Evolutionary conservation across 2,113 vertebrate genomes (phyloP), one percentile per base, ranked within the genome.

Genomic region (Manacus vitellinus): DNA sequence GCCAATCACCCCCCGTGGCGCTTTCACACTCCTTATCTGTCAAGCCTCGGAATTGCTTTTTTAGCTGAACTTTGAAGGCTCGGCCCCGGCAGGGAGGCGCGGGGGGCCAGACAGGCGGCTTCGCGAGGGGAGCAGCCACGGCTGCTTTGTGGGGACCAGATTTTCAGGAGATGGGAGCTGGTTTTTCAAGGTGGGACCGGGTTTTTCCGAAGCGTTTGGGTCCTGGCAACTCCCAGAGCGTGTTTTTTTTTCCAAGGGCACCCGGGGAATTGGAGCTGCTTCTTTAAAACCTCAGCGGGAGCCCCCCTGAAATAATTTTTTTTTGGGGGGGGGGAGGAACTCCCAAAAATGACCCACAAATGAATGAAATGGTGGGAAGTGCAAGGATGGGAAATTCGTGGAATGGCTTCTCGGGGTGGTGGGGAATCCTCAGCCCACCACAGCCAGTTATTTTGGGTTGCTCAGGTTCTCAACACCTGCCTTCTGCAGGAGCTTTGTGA

Each of bases 131-230:
- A 85, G 85, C 62, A 86, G 80, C 2, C 4, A 6, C 9, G 2
- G 21, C 13, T 82, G 23, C 89, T 89, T 44, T 49, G 76, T 7
- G 86, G 18, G 87, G 94, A 95, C 80, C 91, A 82, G 94, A 74
- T 30, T 95, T 91, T 82, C 93, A 61, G 75, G 95, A 95, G 96
- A 85, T 18, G 56, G 33, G 74, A 95, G 84, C 95, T 88, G 95
- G 94, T 95, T 97, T 96, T 96, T 95, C 95, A 51, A 88, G 95
- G 91, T 62, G 91, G 91, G 68, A 83, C 33, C 71, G 3, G 62
- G 75, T 49, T 83, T 83, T 87, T 90, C 81, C 90, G 6, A 59
- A 59, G 88, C 33, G 4, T 49, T n/a, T 37, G 75, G 79, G 80
- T 84, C 70, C 89, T 10, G 73, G 76, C 89, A 22, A 49, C 84